phyloP scores from a whole-genome alignment of 2,113 vertebrate species.

The Microtus pennsylvanicus region DNA sequence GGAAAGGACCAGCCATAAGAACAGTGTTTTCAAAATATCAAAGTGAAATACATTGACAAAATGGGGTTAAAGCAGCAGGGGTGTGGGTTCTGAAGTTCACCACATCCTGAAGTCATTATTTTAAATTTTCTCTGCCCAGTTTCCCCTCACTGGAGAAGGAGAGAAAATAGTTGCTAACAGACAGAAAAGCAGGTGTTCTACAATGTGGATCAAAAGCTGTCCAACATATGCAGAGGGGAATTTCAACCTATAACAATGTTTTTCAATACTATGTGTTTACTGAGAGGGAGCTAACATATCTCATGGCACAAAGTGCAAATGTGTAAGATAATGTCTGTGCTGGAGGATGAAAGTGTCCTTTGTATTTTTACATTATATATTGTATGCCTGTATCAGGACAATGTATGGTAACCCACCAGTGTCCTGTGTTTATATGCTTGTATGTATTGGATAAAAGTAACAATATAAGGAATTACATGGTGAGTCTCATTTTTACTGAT shows the following conservation, averaged over 20 bases:
- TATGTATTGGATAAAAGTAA: background rate
- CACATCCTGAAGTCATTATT: background rate
- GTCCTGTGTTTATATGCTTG: background rate
- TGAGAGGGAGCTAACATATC: background rate
- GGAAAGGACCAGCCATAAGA: background rate
- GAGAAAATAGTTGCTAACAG: background rate
- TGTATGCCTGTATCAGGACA: background rate
- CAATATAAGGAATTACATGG: background rate
- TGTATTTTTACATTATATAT: background rate
- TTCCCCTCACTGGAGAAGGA: background rate
- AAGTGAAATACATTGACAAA: conserved; percentile 23
- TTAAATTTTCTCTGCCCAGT: background rate
- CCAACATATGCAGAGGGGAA: background rate
- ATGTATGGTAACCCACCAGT: background rate
- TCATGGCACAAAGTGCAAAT: accelerated
- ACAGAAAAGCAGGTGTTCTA: conserved; percentile 11
- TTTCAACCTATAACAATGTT: background rate
- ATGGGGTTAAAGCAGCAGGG: conserved; percentile 40
- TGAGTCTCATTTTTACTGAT: background rate
- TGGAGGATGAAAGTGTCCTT: background rate
- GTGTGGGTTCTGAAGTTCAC: background rate
- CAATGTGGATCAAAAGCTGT: background rate
- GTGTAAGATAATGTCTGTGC: background rate
- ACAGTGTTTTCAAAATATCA: background rate
- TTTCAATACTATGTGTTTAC: background rate